Evolutionary conservation across 2,888 invertebrate genomes (phyloP), one percentile per base, ranked within the genome.

Genomic region (Aphodius granarius): DNA sequence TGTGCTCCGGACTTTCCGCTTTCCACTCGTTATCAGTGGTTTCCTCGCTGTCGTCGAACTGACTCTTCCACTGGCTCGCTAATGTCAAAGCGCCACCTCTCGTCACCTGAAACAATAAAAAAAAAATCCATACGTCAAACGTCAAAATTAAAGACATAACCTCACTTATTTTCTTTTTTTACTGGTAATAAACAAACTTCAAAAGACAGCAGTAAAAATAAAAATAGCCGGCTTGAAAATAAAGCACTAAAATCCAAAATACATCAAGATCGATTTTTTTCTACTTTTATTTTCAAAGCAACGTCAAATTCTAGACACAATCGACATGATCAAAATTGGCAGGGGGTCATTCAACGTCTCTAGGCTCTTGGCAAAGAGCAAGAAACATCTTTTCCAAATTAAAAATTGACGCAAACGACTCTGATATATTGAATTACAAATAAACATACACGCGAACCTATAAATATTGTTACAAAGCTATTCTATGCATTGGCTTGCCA

Each of bases 11-110:
- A 81, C 92, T 91, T 82, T 96, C 96, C 79, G 94, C 95, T 83
- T 95, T 96, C 95, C 96, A 96, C 86, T 97, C 97, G 86, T 97
- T 96, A 85, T 97, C 97, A 0, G 96, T 96, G 71, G 96, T 96
- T 83, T 97, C 97, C 81, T 97, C 97, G 0, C 97, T 97, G 85
- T 97, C 97, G 83, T 97, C 97, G 85, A 97, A 97, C 85, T 97
- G 97, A 0, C 97, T 97, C 85, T 97, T 97, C 97, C 97, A 97
- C 83, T 95, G 95, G 17, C 97, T 97, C 0, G 96, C 97, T 16
- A 98, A 88, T 0, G 98, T 98, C 9, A 97, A 87, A 0, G 96
- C 96, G 0, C 96, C 43, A 16, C 96, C 95, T 84, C 94, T 92
- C 0, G 96, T 97, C 72, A 96, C 94, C 90, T 94, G 23, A 5